Evolutionary conservation across 2,888 invertebrate genomes (phyloP), one percentile per base, ranked within the genome.

Genomic region (Andrena trimmerana): DNA sequence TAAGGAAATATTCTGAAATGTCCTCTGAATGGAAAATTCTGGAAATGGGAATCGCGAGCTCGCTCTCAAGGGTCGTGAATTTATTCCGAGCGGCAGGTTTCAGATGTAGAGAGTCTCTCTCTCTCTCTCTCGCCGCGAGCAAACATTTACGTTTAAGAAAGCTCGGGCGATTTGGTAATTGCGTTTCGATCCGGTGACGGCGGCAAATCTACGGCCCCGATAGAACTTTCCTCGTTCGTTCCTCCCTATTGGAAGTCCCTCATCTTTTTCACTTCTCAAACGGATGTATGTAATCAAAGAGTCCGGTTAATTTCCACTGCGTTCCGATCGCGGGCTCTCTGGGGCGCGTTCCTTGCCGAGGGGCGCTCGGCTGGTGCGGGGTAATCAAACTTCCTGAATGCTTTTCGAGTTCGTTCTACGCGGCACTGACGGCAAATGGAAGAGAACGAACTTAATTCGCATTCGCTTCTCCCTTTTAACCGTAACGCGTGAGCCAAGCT

Each of bases 351-450:
- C 62, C 72, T 50, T 20, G 33, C 16, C 16, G 31, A 24, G 20
- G 24, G 73, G 24, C 48, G 36, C 57, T 69, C 67, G 59, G 31
- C 57, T 65, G 88, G 88, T 88, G 88, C 66, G 68, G 71, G 83
- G 80, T 71, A 81, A 85, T 83, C 68, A 83, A 86, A 72, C 68
- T 74, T 73, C 72, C 75, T n/a, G 90, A 92, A 92, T 92, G 86
- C 91, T 76, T 90, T 84, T 92, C 86, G 91, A 92, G 91, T 89
- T 88, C 87, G 91, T 90, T 91, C 90, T 69, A 80, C 52, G 75
- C 60, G 20, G 65, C 36, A 16, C 63, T 57, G 57, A n/a, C 16
- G 29, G 29, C 20, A 24, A 33, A 50, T 27, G 16, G 29, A 76
- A 66, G 33, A 60, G 74, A 88, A 83, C 84, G 81, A 77, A 91